phyloP scores from a whole-genome alignment of 2,888 invertebrate species.

The Dasypogon diadema region DNA sequence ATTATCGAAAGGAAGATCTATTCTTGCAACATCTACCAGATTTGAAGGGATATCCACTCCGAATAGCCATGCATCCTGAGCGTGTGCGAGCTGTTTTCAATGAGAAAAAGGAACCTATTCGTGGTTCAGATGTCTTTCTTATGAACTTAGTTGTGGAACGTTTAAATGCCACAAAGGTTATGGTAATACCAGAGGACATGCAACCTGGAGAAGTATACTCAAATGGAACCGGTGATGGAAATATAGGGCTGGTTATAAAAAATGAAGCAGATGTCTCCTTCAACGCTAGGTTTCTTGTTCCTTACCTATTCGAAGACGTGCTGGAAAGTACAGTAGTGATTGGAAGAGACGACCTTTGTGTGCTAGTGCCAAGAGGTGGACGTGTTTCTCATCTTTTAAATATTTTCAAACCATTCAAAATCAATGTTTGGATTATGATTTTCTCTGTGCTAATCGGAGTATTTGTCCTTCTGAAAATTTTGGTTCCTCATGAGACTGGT shows the following conservation, averaged over 20 bases:
- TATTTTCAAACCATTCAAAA: conserved; percentile 64
- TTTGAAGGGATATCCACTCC: conserved; percentile 63
- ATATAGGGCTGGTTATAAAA: conserved; percentile 60
- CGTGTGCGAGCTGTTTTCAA: conserved; percentile 67
- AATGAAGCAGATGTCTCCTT: conserved; percentile 70
- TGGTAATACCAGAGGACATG: conserved; percentile 59
- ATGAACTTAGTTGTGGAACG: conserved; percentile 67
- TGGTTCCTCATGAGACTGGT: conserved; percentile 51
- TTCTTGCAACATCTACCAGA: conserved; percentile 63
- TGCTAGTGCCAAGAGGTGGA: conserved; percentile 70
- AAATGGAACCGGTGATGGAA: conserved; percentile 60
- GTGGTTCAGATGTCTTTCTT: conserved; percentile 69
- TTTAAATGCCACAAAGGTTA: conserved; percentile 69
- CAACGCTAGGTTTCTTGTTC: conserved; percentile 71
- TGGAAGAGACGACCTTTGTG: conserved; percentile 72
- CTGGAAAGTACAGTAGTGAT: conserved; percentile 72
- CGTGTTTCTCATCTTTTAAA: conserved; percentile 70
- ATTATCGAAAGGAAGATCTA: conserved; percentile 59
- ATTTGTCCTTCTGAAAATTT: conserved; percentile 58
- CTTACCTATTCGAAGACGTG: conserved; percentile 68
- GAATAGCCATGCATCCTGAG: conserved; percentile 65
- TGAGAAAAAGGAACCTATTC: conserved; percentile 47
- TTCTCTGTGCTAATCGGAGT: conserved; percentile 59
- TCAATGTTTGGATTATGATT: conserved; percentile 62
- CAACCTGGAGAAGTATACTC: conserved; percentile 54